Percentiles rank a stretch among this genome's conserved stretches.
These are phyloP conservation scores for Hyposoter dolosus DNA, from an alignment of 2,888 invertebrate genomes.

Conservation along the genomic window DNA sequence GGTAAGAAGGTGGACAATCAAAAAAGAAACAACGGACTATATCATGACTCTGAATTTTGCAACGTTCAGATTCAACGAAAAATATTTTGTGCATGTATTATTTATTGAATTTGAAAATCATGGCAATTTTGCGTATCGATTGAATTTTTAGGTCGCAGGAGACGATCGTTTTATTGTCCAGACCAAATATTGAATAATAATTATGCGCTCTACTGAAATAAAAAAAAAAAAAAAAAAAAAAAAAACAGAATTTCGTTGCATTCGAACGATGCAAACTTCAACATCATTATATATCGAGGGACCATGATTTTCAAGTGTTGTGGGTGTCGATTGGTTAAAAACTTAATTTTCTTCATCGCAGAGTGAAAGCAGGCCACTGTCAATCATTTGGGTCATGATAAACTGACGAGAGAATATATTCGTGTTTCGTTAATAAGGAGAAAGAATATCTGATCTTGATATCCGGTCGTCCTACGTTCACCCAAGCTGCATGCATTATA, in stretches of 20 bases:
- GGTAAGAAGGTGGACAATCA: background rate
- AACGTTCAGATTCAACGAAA: too few relatives aligned
- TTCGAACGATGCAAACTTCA: too few relatives aligned
- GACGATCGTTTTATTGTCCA: too few relatives aligned
- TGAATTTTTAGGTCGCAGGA: too few relatives aligned
- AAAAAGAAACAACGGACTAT: background rate
- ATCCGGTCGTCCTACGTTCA: slow-evolving; percentile 39
- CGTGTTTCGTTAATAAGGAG: slow-evolving; percentile 32
- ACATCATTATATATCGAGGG: background rate
- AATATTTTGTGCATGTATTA: too few relatives aligned
- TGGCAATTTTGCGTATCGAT: too few relatives aligned
- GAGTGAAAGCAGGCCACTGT: slow-evolving; percentile 34
- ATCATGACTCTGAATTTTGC: too few relatives aligned
- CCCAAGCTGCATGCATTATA: background rate
- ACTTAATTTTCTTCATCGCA: background rate
- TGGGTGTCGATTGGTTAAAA: background rate
- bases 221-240: too few relatives aligned
- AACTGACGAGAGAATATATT: slow-evolving; percentile 5
- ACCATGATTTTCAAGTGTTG: background rate
- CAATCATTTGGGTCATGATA: slow-evolving; percentile 31
- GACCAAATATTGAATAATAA: too few relatives aligned
- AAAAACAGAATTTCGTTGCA: too few relatives aligned
- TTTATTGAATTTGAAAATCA: too few relatives aligned
- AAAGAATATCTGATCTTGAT: slow-evolving; percentile 20
- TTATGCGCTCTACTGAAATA: too few relatives aligned